These are phyloP conservation scores for Onychomys arenicola DNA, from an alignment of 2,797 vertebrate genomes.

Conservation along the genomic window DNA sequence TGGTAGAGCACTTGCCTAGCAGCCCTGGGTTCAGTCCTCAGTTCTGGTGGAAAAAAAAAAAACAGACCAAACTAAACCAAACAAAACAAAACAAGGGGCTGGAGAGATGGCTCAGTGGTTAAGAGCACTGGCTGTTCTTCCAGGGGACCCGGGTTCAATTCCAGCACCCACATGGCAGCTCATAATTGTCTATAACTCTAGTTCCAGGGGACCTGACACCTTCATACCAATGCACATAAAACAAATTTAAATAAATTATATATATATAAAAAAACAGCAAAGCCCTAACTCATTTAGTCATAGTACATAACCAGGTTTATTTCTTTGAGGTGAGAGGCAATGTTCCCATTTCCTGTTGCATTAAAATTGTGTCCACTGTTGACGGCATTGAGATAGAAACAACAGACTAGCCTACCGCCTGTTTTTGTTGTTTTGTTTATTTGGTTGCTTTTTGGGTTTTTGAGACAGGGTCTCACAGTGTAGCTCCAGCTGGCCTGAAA, in stretches of 20 bases:
- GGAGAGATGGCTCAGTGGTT: not conserved
- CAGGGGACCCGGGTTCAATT: not conserved
- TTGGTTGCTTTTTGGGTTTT: not conserved
- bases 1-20: not conserved
- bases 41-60: too few species aligned
- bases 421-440: not conserved
- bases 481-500: not conserved
- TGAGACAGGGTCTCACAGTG: not conserved
- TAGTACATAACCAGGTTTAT: conserved; percentile 8
- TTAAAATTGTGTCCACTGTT: conserved; percentile 48
- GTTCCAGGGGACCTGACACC: not conserved
- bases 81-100: not conserved
- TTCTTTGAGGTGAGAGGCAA: conserved; percentile 33
- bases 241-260: not conserved
- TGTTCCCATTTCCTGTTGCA: conserved; percentile 37
- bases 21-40: too few species aligned
- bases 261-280: not conserved
- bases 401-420: not conserved
- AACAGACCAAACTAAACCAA: too few species aligned
- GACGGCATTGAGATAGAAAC: conserved; percentile 44
- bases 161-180: not conserved
- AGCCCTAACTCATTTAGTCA: not conserved
- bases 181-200: not conserved
- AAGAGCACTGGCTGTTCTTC: not conserved
- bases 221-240: not conserved